Evolutionary conservation across 2,113 vertebrate genomes (phyloP).

Genomic region (Notechis scutatus): DNA sequence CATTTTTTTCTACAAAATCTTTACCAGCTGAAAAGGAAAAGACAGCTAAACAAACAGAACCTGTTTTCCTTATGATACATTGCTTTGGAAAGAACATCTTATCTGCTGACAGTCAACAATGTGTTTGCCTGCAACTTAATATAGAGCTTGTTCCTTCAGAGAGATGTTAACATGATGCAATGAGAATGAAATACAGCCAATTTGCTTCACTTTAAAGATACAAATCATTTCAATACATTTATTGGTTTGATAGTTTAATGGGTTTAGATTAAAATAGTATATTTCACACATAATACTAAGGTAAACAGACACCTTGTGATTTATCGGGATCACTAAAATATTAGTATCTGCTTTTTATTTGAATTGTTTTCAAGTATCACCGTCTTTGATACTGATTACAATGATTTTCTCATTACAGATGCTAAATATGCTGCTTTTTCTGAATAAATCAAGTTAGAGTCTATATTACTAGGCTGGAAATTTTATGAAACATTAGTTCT

Average conservation of each 20-base stretch:
- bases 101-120: neutral
- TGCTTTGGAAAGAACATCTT: constrained; percentile 25
- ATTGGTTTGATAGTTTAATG: neutral
- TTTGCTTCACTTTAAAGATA: constrained; percentile 29
- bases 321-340: neutral
- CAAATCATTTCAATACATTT: neutral
- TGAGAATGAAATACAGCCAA: constrained; percentile 52
- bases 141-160: constrained; percentile 42
- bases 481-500: neutral
- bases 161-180: constrained; percentile 65
- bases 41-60: neutral
- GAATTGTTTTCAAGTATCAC: neutral
- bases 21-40: neutral
- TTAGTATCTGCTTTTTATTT: neutral
- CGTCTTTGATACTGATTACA: neutral
- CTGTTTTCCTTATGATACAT: neutral
- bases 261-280: neutral
- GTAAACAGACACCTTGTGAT: neutral
- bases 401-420: neutral
- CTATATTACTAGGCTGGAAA: neutral
- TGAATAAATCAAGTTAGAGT: neutral
- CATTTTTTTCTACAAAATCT: constrained; percentile 3
- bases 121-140: constrained; percentile 32
- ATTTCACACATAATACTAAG: neutral
- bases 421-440: neutral